Conservation (phyloP, 2,797 vertebrate genomes). For the Periparus ater region DNA sequence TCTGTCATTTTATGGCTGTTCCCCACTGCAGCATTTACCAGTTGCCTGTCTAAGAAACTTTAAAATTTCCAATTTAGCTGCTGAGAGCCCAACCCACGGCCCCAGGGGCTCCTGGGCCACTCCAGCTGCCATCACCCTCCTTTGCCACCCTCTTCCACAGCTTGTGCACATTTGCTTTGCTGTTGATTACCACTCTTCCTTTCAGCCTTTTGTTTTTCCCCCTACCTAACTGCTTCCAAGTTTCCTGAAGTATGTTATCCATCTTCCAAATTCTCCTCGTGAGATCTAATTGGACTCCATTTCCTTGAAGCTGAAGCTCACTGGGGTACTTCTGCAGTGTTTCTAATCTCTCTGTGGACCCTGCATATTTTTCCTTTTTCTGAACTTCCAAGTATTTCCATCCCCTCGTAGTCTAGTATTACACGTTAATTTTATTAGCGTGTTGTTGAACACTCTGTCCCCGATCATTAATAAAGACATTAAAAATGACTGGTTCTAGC, state of each 20-base stretch:
- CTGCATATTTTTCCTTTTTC: background rate
- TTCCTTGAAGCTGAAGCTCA: background rate
- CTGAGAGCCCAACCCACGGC: background rate
- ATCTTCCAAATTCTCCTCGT: background rate
- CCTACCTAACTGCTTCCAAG: background rate
- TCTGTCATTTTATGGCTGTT: background rate
- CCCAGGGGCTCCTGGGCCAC: background rate
- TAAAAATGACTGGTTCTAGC: conserved; percentile 55
- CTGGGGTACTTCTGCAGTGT: background rate
- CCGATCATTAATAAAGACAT: conserved; percentile 56
- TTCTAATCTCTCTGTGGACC: background rate
- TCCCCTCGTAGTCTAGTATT: background rate
- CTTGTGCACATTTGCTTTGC: background rate
- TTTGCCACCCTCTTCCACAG: background rate
- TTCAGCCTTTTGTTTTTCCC: background rate
- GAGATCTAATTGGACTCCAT: background rate
- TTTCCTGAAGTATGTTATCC: background rate
- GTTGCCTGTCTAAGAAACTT: background rate
- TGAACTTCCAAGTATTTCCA: background rate
- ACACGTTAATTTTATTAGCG: conserved; percentile 30
- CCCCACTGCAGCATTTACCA: background rate
- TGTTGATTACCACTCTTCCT: background rate
- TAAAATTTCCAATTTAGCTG: background rate
- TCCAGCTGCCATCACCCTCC: background rate
- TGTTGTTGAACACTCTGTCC: conserved; percentile 30